Conservation (phyloP, 2,888 invertebrate species). For the Drosophila meridionalis region DNA sequence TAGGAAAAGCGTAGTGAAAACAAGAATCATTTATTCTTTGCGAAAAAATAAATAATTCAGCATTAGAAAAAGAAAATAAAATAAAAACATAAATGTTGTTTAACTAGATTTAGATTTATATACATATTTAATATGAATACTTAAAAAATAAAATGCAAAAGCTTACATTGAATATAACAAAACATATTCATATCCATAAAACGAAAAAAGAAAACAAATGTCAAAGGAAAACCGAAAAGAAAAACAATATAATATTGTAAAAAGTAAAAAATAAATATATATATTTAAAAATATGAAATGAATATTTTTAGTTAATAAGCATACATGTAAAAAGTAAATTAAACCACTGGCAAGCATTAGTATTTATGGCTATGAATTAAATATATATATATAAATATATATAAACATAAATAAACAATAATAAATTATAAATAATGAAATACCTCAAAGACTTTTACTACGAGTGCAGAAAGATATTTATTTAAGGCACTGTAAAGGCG, state of each 20-base stretch:
- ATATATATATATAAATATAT: slow-evolving; percentile 29
- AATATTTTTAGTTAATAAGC: slow-evolving; percentile 4
- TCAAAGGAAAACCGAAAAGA: slow-evolving; percentile 13
- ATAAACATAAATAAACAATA: slow-evolving; percentile 67
- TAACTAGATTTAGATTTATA: slow-evolving; percentile 44
- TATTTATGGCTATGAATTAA: slow-evolving; percentile 56
- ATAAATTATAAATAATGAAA: slow-evolving; percentile 62
- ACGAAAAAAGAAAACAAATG: slow-evolving; percentile 8
- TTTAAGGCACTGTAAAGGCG: not conserved
- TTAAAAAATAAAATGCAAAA: slow-evolving; percentile 11
- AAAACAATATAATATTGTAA: slow-evolving; percentile 47
- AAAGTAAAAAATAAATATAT: slow-evolving; percentile 39
- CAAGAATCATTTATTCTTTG: slow-evolving; percentile 2
- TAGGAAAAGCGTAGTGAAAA: slow-evolving; percentile 36
- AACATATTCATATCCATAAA: slow-evolving; percentile 67
- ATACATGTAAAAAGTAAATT: slow-evolving; percentile 63
- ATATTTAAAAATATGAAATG: slow-evolving; percentile 26
- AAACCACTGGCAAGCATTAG: slow-evolving; percentile 44
- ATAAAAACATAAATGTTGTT: slow-evolving; percentile 51
- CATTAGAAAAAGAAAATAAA: slow-evolving; percentile 25
- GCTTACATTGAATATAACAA: slow-evolving; percentile 65
- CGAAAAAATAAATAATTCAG: slow-evolving; percentile 6
- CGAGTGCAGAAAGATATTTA: not conserved
- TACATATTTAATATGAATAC: slow-evolving; percentile 21
- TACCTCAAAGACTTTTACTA: not conserved